Percentiles rank a stretch among this genome's conserved stretches.
These are phyloP conservation scores for Pteropus rufus DNA, from an alignment of 2,797 vertebrate genomes.

Conservation along the genomic window DNA sequence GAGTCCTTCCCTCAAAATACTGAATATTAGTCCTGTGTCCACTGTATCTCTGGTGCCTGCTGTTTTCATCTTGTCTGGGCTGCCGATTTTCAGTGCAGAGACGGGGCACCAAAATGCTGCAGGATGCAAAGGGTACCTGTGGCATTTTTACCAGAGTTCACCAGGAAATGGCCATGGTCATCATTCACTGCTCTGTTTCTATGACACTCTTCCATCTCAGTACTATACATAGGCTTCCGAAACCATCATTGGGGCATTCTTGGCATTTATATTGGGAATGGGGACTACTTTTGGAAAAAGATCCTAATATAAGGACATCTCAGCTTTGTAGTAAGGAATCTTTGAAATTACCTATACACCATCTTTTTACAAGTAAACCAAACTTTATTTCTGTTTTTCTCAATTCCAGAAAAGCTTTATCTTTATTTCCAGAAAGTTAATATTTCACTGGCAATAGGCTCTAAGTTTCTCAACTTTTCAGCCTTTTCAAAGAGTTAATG, in stretches of 20 bases:
- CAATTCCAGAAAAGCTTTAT: not conserved
- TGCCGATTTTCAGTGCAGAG: not conserved
- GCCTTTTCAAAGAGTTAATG: not conserved
- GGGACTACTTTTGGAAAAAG: not conserved
- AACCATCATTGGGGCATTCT: not conserved
- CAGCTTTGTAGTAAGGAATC: not conserved
- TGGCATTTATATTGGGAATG: not conserved
- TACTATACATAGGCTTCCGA: not conserved
- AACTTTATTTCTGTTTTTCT: constrained; percentile 7
- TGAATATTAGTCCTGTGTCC: accelerated
- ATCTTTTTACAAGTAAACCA: not conserved
- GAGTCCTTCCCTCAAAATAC: not conserved
- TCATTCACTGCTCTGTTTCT: not conserved
- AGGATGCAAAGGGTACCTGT: not conserved
- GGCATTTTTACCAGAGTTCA: not conserved
- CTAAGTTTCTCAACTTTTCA: not conserved
- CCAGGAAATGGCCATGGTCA: not conserved
- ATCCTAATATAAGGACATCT: not conserved
- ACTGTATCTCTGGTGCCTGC: not conserved
- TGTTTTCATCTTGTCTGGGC: not conserved
- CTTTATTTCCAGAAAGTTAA: constrained; percentile 6
- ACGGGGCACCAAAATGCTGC: not conserved
- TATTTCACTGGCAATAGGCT: not conserved
- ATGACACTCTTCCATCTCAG: not conserved
- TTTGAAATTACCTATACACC: not conserved